phyloP scores from a whole-genome alignment of 2,888 invertebrate genomes.

The Hypomecis atomaria region DNA sequence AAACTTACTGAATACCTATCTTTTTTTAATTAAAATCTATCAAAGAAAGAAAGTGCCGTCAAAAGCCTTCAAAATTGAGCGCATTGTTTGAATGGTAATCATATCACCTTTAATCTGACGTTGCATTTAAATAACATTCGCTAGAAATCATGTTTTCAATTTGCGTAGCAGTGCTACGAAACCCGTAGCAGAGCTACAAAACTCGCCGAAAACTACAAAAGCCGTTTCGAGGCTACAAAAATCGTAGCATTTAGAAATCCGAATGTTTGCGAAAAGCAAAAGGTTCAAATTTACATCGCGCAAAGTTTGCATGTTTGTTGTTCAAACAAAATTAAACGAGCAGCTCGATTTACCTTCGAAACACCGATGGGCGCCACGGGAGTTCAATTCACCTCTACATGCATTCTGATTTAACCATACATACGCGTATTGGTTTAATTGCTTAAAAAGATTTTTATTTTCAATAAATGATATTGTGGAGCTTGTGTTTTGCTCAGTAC shows the following conservation, averaged over 20 bases:
- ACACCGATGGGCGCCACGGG: not conserved
- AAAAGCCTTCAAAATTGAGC: no score
- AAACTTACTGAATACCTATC: no score
- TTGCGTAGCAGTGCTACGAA: conserved; percentile 5
- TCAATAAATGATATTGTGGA: no score
- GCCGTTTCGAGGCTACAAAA: not conserved
- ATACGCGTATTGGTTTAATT: not conserved
- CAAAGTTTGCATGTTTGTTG: conserved; percentile 9
- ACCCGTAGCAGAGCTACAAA: not conserved
- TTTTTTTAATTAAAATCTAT: no score
- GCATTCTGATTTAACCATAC: not conserved
- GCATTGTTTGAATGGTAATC: no score
- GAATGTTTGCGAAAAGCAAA: not conserved
- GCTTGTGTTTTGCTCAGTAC: no score
- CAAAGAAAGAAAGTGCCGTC: no score
- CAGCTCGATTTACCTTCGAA: not conserved
- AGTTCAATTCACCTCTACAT: not conserved
- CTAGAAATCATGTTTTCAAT: not conserved
- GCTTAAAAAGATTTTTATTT: no score
- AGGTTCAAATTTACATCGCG: not conserved
- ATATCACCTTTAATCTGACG: no score
- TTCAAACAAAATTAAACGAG: conserved; percentile 1
- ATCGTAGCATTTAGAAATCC: not conserved
- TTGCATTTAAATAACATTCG: not conserved
- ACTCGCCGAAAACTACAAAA: not conserved